Percentiles rank a stretch among this genome's conserved stretches.
phyloP scores from a whole-genome alignment of 1,140 invertebrate species.

The Aculops lycopersici region DNA sequence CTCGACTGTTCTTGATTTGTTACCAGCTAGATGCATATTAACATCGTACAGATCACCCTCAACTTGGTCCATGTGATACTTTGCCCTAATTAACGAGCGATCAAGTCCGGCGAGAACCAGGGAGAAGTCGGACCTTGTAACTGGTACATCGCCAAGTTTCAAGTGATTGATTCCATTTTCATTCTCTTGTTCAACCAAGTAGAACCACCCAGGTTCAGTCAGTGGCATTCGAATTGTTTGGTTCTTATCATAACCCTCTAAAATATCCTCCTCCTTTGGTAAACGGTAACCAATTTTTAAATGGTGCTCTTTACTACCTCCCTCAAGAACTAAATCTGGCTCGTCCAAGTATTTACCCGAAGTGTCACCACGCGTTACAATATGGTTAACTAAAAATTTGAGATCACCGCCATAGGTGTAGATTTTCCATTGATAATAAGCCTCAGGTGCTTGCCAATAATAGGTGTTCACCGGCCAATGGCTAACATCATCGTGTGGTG shows the following conservation, averaged over 20 bases:
- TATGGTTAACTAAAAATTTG: constrained; percentile 38
- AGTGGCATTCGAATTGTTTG: constrained; percentile 27
- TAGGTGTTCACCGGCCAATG: constrained; percentile 29
- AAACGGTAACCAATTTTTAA: constrained; percentile 29
- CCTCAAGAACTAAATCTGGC: constrained; percentile 53
- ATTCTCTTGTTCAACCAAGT: constrained; percentile 23
- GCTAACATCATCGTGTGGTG: constrained; percentile 24
- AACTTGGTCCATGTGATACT: constrained; percentile 72
- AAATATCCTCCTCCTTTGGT: constrained; percentile 17
- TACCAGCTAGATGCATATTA: constrained; percentile 17
- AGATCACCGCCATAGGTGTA: constrained; percentile 53
- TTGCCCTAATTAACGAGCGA: constrained; percentile 46
- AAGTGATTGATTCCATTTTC: constrained; percentile 8
- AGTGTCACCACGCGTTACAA: constrained; percentile 49
- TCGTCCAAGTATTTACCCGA: constrained; percentile 45
- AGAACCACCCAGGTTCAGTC: constrained; percentile 36
- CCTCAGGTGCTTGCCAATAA: constrained; percentile 53
- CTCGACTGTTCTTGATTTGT: constrained; percentile 22
- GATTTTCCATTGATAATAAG: constrained; percentile 21
- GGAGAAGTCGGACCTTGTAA: constrained; percentile 42
- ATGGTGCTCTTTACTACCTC: constrained; percentile 15
- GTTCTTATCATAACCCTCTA: constrained; percentile 20
- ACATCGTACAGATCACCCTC: constrained; percentile 28
- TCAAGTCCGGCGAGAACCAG: constrained; percentile 43
- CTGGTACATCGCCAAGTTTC: constrained; percentile 17